Conservation (phyloP, 2,113 vertebrate genomes). For the Antechinus stuartii region DNA sequence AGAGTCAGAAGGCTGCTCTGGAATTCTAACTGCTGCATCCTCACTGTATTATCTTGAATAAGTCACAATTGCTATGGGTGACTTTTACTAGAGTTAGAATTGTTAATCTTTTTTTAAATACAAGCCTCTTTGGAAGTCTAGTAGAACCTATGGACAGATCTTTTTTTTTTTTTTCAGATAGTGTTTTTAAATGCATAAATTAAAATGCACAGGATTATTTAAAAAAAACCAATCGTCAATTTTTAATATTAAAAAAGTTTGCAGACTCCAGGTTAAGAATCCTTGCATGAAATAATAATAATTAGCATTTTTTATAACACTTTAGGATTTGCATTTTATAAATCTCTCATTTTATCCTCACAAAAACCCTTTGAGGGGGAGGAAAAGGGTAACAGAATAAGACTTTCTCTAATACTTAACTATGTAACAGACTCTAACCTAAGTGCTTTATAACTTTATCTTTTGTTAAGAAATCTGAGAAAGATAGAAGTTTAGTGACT, state of each 20-base stretch:
- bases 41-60: neutral
- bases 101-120: neutral
- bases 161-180: neutral
- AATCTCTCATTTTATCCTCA: neutral
- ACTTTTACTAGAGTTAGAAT: neutral
- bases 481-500: neutral
- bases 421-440: neutral
- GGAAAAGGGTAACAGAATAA: neutral
- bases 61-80: neutral
- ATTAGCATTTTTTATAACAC: neutral
- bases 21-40: neutral
- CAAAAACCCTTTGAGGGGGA: neutral
- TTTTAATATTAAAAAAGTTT: neutral
- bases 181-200: neutral
- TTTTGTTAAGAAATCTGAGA: neutral
- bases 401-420: neutral
- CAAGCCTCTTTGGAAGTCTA: neutral
- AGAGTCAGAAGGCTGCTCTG: neutral
- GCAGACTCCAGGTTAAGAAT: neutral
- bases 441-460: neutral
- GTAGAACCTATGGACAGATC: neutral
- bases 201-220: neutral
- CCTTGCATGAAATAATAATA: neutral
- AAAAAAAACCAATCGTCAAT: neutral
- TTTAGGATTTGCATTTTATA: neutral